Base-by-base conservation (phyloP, 2,888 invertebrate genomes). In the Micropterix aruncella region DNA sequence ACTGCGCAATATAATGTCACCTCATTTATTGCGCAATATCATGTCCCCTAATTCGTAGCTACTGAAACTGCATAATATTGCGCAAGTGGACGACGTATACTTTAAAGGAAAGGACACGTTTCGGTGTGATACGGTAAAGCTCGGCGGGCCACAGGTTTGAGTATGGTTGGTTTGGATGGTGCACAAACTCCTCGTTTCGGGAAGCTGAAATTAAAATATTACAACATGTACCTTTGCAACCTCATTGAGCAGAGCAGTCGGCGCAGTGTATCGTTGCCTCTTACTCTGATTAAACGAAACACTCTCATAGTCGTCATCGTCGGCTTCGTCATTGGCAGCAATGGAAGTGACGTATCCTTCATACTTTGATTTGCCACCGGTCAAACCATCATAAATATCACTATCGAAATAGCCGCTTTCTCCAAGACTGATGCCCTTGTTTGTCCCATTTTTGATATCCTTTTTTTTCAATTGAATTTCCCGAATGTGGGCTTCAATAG, bases 301-400 rank as follows among this genome's bases (percentile, higher is more conserved):
- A 53, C 82, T 77, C 58, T 90, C 89, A 51, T 84, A 83, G 60
- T 93, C 93, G 59, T 94, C 93, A 60, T 94, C 93, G 70, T 93
- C 93, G 27, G 85, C 83, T 64, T 96, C 95, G 68, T 97, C 96
- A 62, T 92, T 93, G 1, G 94, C 86, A 40, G 94, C 93, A 61
- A 97, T 96, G 0, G 95, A 95, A 44, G 93, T 93, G 53, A 92
- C 90, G 63, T 96, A 96, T 19, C 91, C 94, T 58, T 91, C 93
- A 63, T 84, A 92, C 57, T 90, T 84, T 45, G 81, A 82, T 56
- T 83, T 86, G 40, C 71, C 74, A 39, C 68, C 71, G 48, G 75
- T 74, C 3, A 64, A 66, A 48, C 79, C 82, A 61, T 90, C 92
- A 61, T 96, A 97, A 52, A 97, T 88, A 55, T 96, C 95, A 58